Evolutionary conservation across 2,888 invertebrate genomes (phyloP), one percentile per base, ranked within the genome.

Genomic region (Erebia epiphron): DNA sequence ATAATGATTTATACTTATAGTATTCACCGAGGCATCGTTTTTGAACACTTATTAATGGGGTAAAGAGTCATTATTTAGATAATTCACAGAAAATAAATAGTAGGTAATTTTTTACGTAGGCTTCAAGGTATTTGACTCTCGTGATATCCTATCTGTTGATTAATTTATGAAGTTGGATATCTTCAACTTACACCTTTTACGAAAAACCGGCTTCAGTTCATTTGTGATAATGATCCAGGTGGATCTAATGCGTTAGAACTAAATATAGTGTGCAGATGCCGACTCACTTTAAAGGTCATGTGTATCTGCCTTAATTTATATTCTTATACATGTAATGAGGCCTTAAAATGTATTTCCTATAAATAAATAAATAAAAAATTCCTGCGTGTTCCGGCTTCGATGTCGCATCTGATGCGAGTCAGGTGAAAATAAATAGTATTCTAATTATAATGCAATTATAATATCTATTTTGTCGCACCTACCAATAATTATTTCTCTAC

Each of bases 231-330:
- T 46, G 56, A 67, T 57, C 56, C 70, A 70, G 70, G 68, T 73
- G 73, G 67, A 66, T 79, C 79, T 79, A 79, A 79, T 73, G 75
- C 76, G 73, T 78, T 80, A 79, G 78, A 76, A 73, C 74, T 78
- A 79, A 78, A 78, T 78, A 78, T 78, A 79, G 75, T 69, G 75
- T 71, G 77, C 80, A 80, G 79, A 79, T 79, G 80, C 64, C 57
- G 26, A 49, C 66, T 68, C 73, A 72, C 69, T 68, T 63, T 58
- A 78, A 80, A 79, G 78, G 79, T 79, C 78, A 77, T 70, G 70
- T 74, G 73, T 73, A 75, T 71, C 66, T 72, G 73, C 61, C 68
- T 67, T 73, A 76, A 75, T 76, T 76, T 76, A 78, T 73, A 75
- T 75, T 74, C 75, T 69, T 63, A 71, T 67, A 21, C 60, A 64